phyloP scores from a whole-genome alignment of 2,113 vertebrate genomes.

The Desmodus rotundus region DNA sequence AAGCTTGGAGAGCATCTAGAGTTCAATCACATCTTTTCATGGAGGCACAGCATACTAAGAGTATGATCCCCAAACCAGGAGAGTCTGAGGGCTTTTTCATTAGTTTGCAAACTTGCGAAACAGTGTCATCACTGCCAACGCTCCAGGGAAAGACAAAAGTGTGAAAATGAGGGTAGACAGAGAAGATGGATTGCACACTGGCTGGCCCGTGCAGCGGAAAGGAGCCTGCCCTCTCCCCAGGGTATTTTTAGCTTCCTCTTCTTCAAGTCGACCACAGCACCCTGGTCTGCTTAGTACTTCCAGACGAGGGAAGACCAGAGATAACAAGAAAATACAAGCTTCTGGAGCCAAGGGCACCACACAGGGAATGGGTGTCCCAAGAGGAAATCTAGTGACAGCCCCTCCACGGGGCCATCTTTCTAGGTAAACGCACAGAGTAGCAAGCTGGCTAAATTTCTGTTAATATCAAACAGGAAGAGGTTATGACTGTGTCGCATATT shows the following conservation, averaged over 20 bases:
- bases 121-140: neutral
- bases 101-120: neutral
- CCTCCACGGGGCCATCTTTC: neutral
- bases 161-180: neutral
- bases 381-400: neutral
- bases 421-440: neutral
- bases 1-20: neutral
- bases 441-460: neutral
- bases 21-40: neutral
- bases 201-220: neutral
- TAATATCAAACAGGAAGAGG: neutral
- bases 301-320: neutral
- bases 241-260: slow-evolving; percentile 37
- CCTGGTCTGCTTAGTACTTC: neutral
- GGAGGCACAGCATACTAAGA: neutral
- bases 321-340: neutral
- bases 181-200: neutral
- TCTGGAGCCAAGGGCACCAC: neutral
- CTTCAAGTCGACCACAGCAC: neutral
- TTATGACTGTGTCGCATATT: neutral
- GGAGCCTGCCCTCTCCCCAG: neutral
- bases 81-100: neutral
- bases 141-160: neutral
- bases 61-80: neutral
- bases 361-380: neutral